Base-by-base conservation (phyloP, 2,888 invertebrate species). In the Pseudococcus jackbeardsleyi region DNA sequence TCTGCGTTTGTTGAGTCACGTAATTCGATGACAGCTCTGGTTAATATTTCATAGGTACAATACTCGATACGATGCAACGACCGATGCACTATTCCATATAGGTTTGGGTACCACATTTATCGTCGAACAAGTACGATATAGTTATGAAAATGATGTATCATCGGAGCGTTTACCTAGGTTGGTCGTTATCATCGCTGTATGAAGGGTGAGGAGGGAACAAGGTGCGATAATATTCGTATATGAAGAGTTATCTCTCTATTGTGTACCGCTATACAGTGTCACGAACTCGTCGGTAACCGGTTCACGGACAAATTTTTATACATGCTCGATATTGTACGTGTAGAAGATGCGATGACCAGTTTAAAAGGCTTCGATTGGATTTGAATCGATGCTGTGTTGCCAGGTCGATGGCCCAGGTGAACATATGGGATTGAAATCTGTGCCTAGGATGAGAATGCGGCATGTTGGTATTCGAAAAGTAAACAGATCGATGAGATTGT, bases 101-200 rank as follows among this genome's bases (percentile, higher is more conserved):
- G 12, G n/a, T n/a, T n/a, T 7, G n/a, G 12, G n/a, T n/a, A 54
- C n/a, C 54, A 54, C n/a, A 54, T 54, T 54, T 54, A 54, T 54
- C 54, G 54, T n/a, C 54, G n/a, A 54, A 54, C n/a, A 54, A n/a
- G 54, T n/a, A 54, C 54, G 19, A 64, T 64, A 64, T 64, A 8
- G 64, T 64, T 64, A 64, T 64, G 64, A 64, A 64, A 64, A 64
- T 64, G 64, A 64, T 64, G 64, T 64, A 64, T 64, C 64, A 64
- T 64, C 64, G 22, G 9, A 22, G 22, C 64, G 59, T 64, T 22
- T 22, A 22, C 64, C 7, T n/a, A 64, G 17, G 19, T n/a, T 64
- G 11, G 22, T 64, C 59, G 17, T 59, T 17, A 59, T 59, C 64
- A 9, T 22, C 59, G 17, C 0, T 59, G n/a, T n/a, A 6, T 1